Percentiles rank a stretch among this genome's conserved stretches.
Evolutionary conservation across 2,888 invertebrate genomes (phyloP).

Genomic region (Microchrysa polita): DNA sequence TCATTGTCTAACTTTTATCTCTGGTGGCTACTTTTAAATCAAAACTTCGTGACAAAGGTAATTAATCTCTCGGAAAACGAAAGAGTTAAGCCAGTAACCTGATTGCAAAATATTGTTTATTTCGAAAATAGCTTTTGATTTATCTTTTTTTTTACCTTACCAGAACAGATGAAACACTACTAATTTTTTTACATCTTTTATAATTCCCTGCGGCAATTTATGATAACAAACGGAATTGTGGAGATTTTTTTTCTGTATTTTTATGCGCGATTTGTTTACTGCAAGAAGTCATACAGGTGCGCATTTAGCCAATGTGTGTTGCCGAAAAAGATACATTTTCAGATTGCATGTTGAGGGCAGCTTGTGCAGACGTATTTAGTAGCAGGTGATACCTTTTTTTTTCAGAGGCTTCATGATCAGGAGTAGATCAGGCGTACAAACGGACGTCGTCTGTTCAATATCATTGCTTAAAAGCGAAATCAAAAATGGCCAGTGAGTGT

Average conservation of each 20-base stretch:
- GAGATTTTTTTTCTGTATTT: too few relatives aligned
- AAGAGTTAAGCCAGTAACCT: slow-evolving; percentile 41
- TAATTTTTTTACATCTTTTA: neutral
- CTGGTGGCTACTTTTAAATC: neutral
- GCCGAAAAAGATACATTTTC: slow-evolving; percentile 19
- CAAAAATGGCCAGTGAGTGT: slow-evolving; percentile 19
- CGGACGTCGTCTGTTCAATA: neutral
- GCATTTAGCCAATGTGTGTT: slow-evolving; percentile 9
- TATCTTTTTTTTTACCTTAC: neutral
- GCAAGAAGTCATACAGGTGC: slow-evolving; percentile 4
- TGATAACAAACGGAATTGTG: too few relatives aligned
- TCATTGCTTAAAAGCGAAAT: slow-evolving; percentile 30
- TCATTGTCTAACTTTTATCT: too few relatives aligned
- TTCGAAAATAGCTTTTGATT: neutral
- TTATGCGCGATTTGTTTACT: too few relatives aligned
- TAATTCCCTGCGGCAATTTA: neutral
- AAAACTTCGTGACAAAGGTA: neutral
- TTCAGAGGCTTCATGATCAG: neutral
- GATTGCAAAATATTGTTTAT: neutral
- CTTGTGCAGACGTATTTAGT: neutral
- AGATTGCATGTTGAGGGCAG: slow-evolving; percentile 12
- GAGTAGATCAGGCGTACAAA: slow-evolving; percentile 32
- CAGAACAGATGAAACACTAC: neutral
- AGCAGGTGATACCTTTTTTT: slow-evolving; percentile 30
- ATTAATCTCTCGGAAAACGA: neutral